Percentiles rank a stretch among this genome's conserved stretches.
phyloP scores from a whole-genome alignment of 2,113 vertebrate species.

The Oreocharis arfaki region DNA sequence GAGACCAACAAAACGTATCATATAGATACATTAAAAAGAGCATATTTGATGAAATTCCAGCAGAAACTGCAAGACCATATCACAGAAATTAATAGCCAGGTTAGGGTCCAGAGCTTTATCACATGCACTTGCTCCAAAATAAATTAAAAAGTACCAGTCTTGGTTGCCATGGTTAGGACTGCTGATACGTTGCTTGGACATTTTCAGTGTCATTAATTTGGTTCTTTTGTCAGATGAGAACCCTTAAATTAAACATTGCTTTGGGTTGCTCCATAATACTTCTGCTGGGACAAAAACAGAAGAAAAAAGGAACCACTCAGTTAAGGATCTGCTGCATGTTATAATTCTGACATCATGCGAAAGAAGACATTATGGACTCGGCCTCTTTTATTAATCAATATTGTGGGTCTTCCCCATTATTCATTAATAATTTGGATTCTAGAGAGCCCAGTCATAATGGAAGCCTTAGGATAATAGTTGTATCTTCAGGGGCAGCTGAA shows the following conservation, averaged over 20 bases:
- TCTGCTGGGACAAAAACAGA: neutral
- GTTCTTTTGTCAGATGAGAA: neutral
- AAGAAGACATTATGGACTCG: neutral
- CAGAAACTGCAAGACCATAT: neutral
- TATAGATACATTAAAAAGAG: neutral
- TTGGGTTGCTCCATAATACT: neutral
- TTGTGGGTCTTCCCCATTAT: neutral
- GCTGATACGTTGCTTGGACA: neutral
- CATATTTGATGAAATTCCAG: neutral
- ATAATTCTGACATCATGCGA: neutral
- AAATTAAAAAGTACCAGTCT: neutral
- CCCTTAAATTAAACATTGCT: neutral
- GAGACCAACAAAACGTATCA: neutral
- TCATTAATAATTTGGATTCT: neutral
- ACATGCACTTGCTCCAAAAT: neutral
- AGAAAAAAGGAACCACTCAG: neutral
- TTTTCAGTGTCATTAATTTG: neutral
- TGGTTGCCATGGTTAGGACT: neutral
- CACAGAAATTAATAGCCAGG: neutral
- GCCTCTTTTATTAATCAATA: neutral
- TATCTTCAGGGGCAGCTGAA: neutral
- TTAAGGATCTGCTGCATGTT: neutral
- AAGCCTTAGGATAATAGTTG: neutral
- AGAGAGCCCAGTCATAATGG: neutral
- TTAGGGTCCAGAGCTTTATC: neutral